Conservation (phyloP, 2,797 vertebrate species). For the Tokudaia tokunoshimensis region DNA sequence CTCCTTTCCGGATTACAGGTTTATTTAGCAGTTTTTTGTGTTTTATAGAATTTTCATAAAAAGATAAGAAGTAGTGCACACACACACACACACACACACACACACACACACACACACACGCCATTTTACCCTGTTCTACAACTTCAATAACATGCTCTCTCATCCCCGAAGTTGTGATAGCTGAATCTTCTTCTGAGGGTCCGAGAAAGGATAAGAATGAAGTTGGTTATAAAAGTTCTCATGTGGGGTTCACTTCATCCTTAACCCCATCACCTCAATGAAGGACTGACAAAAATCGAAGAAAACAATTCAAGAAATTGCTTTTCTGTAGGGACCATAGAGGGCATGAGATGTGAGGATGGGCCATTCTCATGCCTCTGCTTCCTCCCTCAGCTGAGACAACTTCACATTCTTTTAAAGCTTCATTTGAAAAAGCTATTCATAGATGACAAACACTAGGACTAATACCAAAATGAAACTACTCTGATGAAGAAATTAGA, state of each 20-base stretch:
- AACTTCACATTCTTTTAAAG: not conserved
- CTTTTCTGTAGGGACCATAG: not conserved
- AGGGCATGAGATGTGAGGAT: not conserved
- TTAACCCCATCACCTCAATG: too few species aligned
- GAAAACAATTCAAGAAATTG: not conserved
- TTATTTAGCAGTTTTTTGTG: not conserved
- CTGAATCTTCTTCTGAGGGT: not conserved
- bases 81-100: not conserved
- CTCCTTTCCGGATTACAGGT: not conserved
- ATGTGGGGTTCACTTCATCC: too few species aligned
- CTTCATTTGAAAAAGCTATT: slow-evolving; percentile 7
- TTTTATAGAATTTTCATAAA: not conserved
- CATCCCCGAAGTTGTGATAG: not conserved
- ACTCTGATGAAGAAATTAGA: not conserved
- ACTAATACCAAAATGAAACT: not conserved
- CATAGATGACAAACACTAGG: not conserved
- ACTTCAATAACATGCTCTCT: not conserved
- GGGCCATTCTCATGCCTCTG: not conserved
- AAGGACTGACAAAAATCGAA: not conserved
- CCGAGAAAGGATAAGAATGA: not conserved
- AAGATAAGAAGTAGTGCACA: not conserved
- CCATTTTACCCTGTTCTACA: not conserved
- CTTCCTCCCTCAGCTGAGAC: not conserved
- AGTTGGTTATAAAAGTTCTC: not conserved
- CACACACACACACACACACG: not conserved